Conservation (phyloP, 2,797 vertebrate species). For the Malacoraja senta region DNA sequence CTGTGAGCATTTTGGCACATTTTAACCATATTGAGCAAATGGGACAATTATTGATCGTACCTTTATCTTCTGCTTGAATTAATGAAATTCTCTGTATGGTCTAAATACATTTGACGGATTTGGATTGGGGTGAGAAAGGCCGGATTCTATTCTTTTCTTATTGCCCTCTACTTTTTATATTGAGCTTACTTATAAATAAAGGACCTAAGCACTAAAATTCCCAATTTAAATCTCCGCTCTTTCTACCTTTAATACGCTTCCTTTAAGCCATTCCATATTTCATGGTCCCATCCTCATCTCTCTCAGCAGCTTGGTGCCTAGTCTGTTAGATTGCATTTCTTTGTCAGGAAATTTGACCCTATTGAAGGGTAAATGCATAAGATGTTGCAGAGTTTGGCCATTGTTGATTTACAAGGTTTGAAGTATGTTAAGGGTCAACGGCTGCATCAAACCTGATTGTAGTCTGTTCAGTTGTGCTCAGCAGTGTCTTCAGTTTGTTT, state of each 20-base stretch:
- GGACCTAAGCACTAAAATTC: not conserved
- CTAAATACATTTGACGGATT: not conserved
- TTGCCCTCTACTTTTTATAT: not conserved
- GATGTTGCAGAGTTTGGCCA: not conserved
- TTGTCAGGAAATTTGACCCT: not conserved
- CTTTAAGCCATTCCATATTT: not conserved
- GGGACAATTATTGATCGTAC: not conserved
- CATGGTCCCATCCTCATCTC: not conserved
- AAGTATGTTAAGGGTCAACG: not conserved
- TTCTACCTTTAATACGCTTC: not conserved
- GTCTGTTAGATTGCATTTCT: not conserved
- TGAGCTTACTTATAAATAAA: not conserved
- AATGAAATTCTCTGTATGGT: not conserved
- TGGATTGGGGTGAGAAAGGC: not conserved
- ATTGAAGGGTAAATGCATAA: not conserved
- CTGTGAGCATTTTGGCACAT: not conserved
- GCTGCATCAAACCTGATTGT: not conserved
- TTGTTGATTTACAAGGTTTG: not conserved
- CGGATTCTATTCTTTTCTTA: not conserved
- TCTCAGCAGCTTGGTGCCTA: not conserved
- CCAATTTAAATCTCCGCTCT: not conserved
- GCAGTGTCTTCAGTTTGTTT: not conserved
- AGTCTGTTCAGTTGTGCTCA: not conserved
- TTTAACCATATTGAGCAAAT: not conserved
- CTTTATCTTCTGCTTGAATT: not conserved